phyloP scores from a whole-genome alignment of 2,888 invertebrate species.

The Endotricha flammealis region DNA sequence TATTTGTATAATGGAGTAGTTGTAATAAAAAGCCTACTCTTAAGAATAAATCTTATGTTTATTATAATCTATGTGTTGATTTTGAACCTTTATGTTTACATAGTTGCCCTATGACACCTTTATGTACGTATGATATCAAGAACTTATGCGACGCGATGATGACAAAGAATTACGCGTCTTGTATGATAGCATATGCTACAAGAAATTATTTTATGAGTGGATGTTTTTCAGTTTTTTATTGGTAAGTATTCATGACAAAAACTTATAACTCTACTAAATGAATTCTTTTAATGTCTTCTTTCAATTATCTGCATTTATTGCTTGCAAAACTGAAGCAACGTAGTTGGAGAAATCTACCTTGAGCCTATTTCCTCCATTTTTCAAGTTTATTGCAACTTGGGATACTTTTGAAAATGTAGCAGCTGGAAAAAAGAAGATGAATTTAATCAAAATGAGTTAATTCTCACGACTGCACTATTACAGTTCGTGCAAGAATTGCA shows the following conservation, averaged over 20 bases:
- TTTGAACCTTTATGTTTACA: slow-evolving; percentile 22
- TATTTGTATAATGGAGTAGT: slow-evolving; percentile 36
- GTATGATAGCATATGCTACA: slow-evolving; percentile 6
- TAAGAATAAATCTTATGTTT: slow-evolving; percentile 63
- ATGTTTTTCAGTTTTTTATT: slow-evolving; percentile 39
- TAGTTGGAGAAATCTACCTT: slow-evolving; percentile 77
- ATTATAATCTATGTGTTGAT: slow-evolving; percentile 46
- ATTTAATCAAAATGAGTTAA: too few species aligned
- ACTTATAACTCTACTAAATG: too few species aligned
- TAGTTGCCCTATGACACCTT: neutral
- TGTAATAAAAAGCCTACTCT: slow-evolving; percentile 46
- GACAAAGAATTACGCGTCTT: neutral
- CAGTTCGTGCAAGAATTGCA: too few species aligned
- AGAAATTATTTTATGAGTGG: slow-evolving; percentile 31
- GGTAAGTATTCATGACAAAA: too few species aligned
- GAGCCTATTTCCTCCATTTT: slow-evolving; percentile 77
- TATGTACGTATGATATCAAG: too few species aligned
- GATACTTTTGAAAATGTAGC: slow-evolving; percentile 79
- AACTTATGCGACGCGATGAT: neutral
- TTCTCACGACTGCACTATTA: too few species aligned
- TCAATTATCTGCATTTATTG: slow-evolving; percentile 51
- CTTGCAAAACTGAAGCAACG: slow-evolving; percentile 59
- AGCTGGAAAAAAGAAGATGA: slow-evolving; percentile 73
- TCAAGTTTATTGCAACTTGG: slow-evolving; percentile 77
- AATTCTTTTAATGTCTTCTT: slow-evolving; percentile 4